Evolutionary conservation across 2,888 invertebrate species (phyloP), one percentile per base, ranked within the genome.

Genomic region (Thereva nobilitata): DNA sequence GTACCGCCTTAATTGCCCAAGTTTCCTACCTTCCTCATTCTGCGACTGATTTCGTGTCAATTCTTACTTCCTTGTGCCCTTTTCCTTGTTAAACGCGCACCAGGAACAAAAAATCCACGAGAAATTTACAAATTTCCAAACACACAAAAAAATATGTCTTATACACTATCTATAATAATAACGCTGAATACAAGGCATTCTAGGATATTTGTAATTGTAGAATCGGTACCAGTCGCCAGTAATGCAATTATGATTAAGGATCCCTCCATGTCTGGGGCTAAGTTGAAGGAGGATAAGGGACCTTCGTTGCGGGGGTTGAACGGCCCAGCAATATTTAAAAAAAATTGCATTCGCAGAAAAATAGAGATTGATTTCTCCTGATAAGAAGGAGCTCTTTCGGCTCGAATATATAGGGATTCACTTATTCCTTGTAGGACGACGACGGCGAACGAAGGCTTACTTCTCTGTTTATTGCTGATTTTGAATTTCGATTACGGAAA

Each of bases 171-270:
- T 35, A 35, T 35, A 35, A 35, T 52, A 52, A 35, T 23, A 23
- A 23, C 23, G 23, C 2, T 23, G 23, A 23, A 23, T 23, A 23
- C 23, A 23, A 23, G 23, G 23, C 23, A 23, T 23, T 23, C 23
- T 23, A 23, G 10, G 10, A 8, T 37, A 54, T 40, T 38, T 38
- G 7, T 49, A 68, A 65, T 35, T 65, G 57, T 61, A 59, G 56
- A 35, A 35, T 66, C 68, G 67, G 72, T 73, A 71, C 72, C 72
- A 73, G 72, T 73, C 72, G 70, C 72, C 68, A 68, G 72, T 69
- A 71, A 71, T 72, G 72, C 71, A 72, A 71, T 72, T 72, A 72
- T 71, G 71, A 68, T 64, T 54, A 23, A 23, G 23, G 23, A 23
- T 23, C 23, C 23, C 23, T 64, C 54, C 64, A 57, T 57, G 56